Conservation (phyloP, 2,888 invertebrate genomes). For the Cantharis flavilabris region DNA sequence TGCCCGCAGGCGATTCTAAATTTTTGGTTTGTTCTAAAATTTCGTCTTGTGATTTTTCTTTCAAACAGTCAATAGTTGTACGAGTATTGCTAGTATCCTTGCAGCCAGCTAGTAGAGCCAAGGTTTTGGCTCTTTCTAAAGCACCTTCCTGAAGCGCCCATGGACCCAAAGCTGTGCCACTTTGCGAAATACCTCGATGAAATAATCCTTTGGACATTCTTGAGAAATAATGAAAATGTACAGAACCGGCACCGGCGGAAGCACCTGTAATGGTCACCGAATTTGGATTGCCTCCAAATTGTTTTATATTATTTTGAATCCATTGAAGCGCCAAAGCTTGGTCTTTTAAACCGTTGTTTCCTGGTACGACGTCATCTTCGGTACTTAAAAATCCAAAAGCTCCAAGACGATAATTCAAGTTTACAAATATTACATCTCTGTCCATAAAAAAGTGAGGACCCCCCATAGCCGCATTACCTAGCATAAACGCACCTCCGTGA, state of each 20-base stretch:
- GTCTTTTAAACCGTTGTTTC: constrained; percentile 64
- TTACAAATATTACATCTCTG: background rate
- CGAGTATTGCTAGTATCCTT: constrained; percentile 55
- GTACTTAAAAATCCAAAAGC: background rate
- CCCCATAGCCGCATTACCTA: background rate
- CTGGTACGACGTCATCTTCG: background rate
- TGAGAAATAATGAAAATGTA: constrained; percentile 71
- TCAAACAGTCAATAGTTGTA: constrained; percentile 69
- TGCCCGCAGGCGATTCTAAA: constrained; percentile 62
- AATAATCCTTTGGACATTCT: constrained; percentile 60
- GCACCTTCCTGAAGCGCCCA: constrained; percentile 60
- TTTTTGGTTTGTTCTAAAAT: constrained; percentile 61
- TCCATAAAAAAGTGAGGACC: background rate
- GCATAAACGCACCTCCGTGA: background rate
- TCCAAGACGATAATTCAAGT: background rate
- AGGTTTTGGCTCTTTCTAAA: constrained; percentile 61
- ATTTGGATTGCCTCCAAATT: constrained; percentile 71
- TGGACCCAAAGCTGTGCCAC: constrained; percentile 66
- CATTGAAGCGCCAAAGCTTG: constrained; percentile 64
- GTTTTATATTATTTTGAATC: constrained; percentile 50
- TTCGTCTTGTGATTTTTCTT: constrained; percentile 61
- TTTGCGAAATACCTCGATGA: constrained; percentile 65
- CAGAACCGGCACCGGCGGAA: constrained; percentile 73
- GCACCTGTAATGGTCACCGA: constrained; percentile 67
- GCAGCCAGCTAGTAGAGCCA: constrained; percentile 67